Percentiles rank a stretch among this genome's conserved stretches.
These are phyloP conservation scores for Thalassaphorura encarpata DNA, from an alignment of 1,140 invertebrate genomes.

Conservation along the genomic window DNA sequence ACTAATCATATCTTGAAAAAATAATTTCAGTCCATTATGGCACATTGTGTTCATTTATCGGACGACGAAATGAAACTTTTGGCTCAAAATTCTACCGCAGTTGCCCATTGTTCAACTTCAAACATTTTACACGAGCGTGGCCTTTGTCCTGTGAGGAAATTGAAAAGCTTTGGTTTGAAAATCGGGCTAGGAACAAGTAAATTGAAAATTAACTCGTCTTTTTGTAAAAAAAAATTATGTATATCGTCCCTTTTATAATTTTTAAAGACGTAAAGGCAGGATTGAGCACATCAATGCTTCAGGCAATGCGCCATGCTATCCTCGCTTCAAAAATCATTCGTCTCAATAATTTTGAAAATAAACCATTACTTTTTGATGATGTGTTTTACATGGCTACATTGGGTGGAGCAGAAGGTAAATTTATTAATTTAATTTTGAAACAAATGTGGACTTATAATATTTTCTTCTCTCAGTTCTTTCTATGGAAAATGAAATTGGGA, in stretches of 20 bases:
- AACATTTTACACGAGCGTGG: conserved; percentile 76
- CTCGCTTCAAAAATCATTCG: conserved; percentile 57
- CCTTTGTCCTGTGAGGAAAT: conserved; percentile 59
- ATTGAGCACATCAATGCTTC: conserved; percentile 46
- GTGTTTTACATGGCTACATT: conserved; percentile 74
- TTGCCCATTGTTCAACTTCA: conserved; percentile 79
- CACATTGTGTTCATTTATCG: conserved; percentile 66
- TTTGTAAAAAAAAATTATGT: conserved; percentile 59
- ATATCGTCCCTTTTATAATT: conserved; percentile 30
- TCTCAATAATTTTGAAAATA: conserved; percentile 38
- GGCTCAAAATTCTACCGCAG: conserved; percentile 47
- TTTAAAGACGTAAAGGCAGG: conserved; percentile 24
- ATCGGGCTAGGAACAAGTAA: conserved; percentile 77
- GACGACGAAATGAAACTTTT: conserved; percentile 61
- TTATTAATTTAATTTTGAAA: neutral
- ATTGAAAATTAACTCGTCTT: conserved; percentile 14
- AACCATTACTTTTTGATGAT: conserved; percentile 58
- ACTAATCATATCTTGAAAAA: too few relatives aligned
- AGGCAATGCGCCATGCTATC: conserved; percentile 60
- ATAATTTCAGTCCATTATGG: conserved; percentile 49
- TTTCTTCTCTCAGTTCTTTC: conserved; percentile 49
- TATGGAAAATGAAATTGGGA: conserved; percentile 61
- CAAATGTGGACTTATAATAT: neutral
- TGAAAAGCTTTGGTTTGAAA: conserved; percentile 53
- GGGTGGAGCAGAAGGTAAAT: conserved; percentile 60